Conservation (phyloP, 2,888 invertebrate genomes). For the Chydorus sphaericus region DNA sequence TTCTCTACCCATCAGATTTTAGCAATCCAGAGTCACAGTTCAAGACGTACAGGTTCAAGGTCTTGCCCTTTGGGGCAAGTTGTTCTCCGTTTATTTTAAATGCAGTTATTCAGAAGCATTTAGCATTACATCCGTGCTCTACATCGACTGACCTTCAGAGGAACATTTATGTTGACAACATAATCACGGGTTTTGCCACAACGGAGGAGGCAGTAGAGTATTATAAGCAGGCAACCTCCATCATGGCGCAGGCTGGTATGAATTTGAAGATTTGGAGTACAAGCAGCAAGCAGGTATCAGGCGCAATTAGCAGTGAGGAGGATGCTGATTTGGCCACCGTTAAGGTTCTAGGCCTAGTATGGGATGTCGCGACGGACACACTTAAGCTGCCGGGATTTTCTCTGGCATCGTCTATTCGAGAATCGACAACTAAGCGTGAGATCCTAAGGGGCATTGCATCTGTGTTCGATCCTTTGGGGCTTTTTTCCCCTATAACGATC, state of each 20-base stretch:
- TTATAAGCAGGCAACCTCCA: not conserved
- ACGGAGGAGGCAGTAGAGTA: not conserved
- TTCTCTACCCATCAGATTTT: slow-evolving; percentile 14
- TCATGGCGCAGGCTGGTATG: slow-evolving; percentile 2
- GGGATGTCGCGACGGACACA: not conserved
- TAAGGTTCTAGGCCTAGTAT: not conserved
- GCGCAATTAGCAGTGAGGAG: not conserved
- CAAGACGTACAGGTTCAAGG: not conserved
- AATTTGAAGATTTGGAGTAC: not conserved
- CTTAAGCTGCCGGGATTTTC: not conserved
- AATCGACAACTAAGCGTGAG: not conserved
- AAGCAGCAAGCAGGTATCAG: not conserved
- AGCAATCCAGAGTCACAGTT: not conserved
- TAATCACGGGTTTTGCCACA: not conserved
- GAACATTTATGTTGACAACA: slow-evolving; percentile 11
- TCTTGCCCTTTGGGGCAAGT: slow-evolving; percentile 2
- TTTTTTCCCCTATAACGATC: not conserved
- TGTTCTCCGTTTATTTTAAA: slow-evolving; percentile 6
- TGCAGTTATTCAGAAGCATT: slow-evolving; percentile 1
- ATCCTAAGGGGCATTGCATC: slow-evolving; percentile 1
- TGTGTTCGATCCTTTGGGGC: slow-evolving; percentile 1
- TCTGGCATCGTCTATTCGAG: not conserved
- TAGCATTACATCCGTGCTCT: not conserved
- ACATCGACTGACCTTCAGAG: not conserved
- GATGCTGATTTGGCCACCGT: not conserved